Conservation (phyloP, 2,888 invertebrate species). For the Aphodius sticticus region DNA sequence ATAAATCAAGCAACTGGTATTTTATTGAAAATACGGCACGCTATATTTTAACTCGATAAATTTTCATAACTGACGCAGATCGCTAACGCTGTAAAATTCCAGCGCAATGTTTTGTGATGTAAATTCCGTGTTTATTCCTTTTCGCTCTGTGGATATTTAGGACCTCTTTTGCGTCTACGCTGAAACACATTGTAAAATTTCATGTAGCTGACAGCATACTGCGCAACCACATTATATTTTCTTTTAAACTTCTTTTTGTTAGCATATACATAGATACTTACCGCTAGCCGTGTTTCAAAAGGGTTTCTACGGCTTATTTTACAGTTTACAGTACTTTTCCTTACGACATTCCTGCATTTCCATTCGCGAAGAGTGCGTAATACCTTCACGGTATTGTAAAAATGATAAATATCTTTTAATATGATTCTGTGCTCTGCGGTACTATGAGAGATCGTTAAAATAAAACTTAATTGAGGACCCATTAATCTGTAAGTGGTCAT, state of each 20-base stretch:
- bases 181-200: conserved; percentile 4
- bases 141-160: neutral
- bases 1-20: conserved; percentile 4
- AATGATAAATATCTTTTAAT: neutral
- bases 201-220: neutral
- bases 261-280: neutral
- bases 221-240: neutral
- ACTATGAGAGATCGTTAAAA: neutral
- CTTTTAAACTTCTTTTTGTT: neutral
- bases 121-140: neutral
- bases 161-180: neutral
- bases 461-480: neutral
- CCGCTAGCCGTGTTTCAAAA: neutral
- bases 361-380: neutral
- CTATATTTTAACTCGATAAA: conserved; percentile 4
- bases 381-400: neutral
- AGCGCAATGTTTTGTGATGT: neutral
- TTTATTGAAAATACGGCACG: neutral
- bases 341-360: neutral
- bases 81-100: neutral
- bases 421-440: neutral
- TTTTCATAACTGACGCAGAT: neutral
- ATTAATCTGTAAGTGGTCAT: neutral
- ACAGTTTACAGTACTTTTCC: neutral
- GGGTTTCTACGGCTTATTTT: neutral